Evolutionary conservation across 2,797 vertebrate species (phyloP), one percentile per base, ranked within the genome.

Genomic region (Lemur catta): DNA sequence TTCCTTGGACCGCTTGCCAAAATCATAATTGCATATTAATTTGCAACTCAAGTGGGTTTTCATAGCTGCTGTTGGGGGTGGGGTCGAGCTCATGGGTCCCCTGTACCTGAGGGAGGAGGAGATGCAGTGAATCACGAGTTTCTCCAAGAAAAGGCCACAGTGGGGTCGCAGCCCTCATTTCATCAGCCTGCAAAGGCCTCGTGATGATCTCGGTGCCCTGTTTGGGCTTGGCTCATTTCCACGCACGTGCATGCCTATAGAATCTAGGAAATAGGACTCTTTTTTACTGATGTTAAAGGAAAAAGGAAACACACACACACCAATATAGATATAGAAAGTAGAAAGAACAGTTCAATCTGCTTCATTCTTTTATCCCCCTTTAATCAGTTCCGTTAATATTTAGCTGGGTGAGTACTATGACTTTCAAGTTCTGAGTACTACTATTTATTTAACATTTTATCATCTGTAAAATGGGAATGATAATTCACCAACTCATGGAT

Each of bases 1-100:
- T 98, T 96, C 98, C 93, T 93, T 96, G 91, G 91, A 95, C 75
- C 79, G 71, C 92, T 95, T 98, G 97, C 97, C 97, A 98, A 97
- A 98, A 98, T 97, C 92, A 48, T 95, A 98, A 98, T 97, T 98
- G 89, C 95, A 96, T 97, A 96, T 93, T 97, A 95, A 89, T 97
- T 98, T 98, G 91, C 52, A 97, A 97, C 95, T 63, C 46, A 46
- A 96, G 79, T 97, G 28, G 72, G 91, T 96, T 95, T 93, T 84
- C 94, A 50, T 97, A 98, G 94, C 52, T 87, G 82, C 75, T 89
- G 12, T 28, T 33, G 55, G 74, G 46, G 52, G 72, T 63, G 30
- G 24, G 41, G 17, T 76, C 1, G 74, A 90, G 50, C 15, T 67
- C 35, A 24, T 6, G 17, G 43, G 74, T 57, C 78, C 12, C 75